phyloP scores from a whole-genome alignment of 2,113 vertebrate genomes.

The Lepisosteus osseus region DNA sequence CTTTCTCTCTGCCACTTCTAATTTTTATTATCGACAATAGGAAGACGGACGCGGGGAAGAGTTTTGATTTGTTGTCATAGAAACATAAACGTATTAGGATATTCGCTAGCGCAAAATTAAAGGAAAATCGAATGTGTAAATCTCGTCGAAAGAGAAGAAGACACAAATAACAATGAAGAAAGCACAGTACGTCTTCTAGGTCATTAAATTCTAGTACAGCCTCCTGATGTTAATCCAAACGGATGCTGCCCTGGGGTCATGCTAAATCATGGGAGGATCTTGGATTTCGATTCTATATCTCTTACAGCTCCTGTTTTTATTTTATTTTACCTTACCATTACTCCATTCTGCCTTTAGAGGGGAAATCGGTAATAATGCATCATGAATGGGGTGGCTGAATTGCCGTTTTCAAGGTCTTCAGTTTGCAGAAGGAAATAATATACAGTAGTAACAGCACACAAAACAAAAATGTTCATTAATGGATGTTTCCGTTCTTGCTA shows the following conservation, averaged over 20 bases:
- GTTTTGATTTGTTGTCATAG: not conserved
- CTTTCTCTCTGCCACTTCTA: conserved; percentile 13
- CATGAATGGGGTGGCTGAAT: not conserved
- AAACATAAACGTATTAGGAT: conserved; percentile 10
- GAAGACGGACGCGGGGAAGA: conserved; percentile 3
- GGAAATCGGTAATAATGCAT: not conserved
- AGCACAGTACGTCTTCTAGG: not conserved
- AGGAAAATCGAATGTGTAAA: not conserved
- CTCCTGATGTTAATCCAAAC: conserved; percentile 4
- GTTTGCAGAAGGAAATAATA: not conserved
- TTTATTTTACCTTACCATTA: too few species aligned
- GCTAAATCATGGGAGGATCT: not conserved
- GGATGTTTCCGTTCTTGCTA: too few species aligned
- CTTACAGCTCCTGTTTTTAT: not conserved
- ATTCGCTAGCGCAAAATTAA: not conserved
- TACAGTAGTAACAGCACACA: too few species aligned
- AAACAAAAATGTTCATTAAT: too few species aligned
- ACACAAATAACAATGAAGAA: not conserved
- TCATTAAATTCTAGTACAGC: not conserved
- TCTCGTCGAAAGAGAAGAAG: conserved; percentile 25
- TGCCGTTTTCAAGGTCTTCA: not conserved
- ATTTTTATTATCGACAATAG: not conserved
- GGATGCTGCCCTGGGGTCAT: conserved; percentile 2
- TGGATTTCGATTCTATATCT: not conserved
- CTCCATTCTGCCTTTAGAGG: too few species aligned